Conservation (phyloP, 2,797 vertebrate species). For the Trachops cirrhosus region DNA sequence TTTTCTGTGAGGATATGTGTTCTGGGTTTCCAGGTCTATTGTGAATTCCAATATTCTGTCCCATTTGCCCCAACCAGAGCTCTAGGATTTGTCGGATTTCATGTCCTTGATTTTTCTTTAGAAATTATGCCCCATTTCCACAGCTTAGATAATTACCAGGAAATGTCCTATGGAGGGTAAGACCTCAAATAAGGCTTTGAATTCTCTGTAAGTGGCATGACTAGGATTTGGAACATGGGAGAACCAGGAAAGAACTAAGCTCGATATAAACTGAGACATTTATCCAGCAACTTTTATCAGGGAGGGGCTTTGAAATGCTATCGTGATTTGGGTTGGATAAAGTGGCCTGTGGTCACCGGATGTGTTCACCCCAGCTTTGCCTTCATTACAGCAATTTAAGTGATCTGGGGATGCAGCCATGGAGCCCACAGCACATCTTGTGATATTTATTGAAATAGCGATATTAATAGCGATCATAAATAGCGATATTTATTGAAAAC, state of each 20-base stretch:
- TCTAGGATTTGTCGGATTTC: neutral
- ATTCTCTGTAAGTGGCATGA: neutral
- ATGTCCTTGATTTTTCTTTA: neutral
- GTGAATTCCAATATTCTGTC: neutral
- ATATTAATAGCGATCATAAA: constrained; percentile 28
- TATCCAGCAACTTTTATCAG: neutral
- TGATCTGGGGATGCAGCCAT: neutral
- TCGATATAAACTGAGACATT: constrained; percentile 21
- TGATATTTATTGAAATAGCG: constrained; percentile 29
- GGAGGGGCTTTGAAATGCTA: neutral
- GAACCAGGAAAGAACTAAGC: constrained; percentile 9
- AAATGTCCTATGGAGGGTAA: neutral
- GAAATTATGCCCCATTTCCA: neutral
- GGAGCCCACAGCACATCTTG: constrained; percentile 56
- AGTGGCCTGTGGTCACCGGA: neutral
- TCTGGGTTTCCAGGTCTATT: neutral
- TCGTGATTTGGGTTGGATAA: neutral
- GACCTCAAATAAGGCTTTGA: neutral
- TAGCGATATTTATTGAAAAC: constrained; percentile 30
- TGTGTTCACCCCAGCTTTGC: neutral
- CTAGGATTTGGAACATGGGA: neutral
- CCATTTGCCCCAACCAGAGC: neutral
- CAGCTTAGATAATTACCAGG: neutral
- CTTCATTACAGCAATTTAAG: constrained; percentile 19
- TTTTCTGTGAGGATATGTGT: neutral